Evolutionary conservation across 2,888 invertebrate genomes (phyloP), one percentile per base, ranked within the genome.

Genomic region (Cabera pusaria): DNA sequence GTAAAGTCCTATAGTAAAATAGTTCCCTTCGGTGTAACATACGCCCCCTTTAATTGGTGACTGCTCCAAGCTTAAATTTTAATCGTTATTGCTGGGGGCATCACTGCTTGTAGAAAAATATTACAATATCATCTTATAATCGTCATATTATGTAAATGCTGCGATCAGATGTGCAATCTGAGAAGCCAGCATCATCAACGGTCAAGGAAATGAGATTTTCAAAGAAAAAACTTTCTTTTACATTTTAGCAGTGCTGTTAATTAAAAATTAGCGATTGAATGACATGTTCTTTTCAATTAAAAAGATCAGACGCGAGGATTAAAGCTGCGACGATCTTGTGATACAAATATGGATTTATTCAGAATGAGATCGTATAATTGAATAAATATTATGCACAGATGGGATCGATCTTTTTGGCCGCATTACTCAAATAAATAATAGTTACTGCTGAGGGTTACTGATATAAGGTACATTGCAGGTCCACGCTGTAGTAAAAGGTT

Each of bases 71-170:
- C 26, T 50, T 42, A 48, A 44, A 48, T 50, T 43, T 48, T 44
- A 48, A 48, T 53, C 45, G 45, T 24, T 42, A 34, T 52, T 26
- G 48, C 49, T 44, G 48, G 44, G 41, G 52, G 47, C 52, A 45
- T 43, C 28, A 35, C 17, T 21, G 33, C 34, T 43, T 52, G 40
- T 48, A 49, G 47, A 34, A 44, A 44, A 49, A 42, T 52, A 52
- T 52, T 35, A 48, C 47, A 37, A 40, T 44, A 40, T 45, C 47
- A 41, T 48, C 27, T 49, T 45, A 34, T 40, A 41, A 38, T 34
- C 28, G 25, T 5, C 3, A 6, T 23, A 38, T 49, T 47, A 47
- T 43, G 43, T 31, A 40, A 45, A 49, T 41, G 19, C 23, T 33
- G 34, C 44, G 39, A 39, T 49, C 47, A 4, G 39, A 29, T 6